A percentile compares a stretch with the other conserved stretches of the same genome.
Evolutionary conservation across 2,888 invertebrate species (phyloP).

Genomic region (Scaptomyza tumidula): DNA sequence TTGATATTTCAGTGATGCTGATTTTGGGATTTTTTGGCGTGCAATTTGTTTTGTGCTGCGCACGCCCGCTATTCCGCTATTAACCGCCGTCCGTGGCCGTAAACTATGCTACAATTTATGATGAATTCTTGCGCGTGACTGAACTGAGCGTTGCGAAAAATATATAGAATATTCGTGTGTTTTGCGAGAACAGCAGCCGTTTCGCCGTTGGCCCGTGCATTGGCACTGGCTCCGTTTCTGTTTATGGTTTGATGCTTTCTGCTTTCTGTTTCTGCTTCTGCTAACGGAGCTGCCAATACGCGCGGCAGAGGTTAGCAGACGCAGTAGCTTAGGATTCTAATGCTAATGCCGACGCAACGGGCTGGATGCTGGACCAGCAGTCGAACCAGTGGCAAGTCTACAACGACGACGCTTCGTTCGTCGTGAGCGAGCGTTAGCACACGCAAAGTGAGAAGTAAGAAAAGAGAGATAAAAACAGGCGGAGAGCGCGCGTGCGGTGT

Average conservation of each 20-base stretch:
- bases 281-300: constrained; percentile 22
- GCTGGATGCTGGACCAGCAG: constrained; percentile 51
- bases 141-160: constrained; percentile 46
- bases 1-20: constrained; percentile 37
- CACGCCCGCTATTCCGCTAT: constrained; percentile 67
- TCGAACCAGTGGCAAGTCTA: constrained; percentile 51
- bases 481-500: constrained; percentile 45
- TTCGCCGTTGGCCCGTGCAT: constrained; percentile 58
- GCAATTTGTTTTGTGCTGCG: constrained; percentile 59
- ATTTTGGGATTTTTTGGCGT: constrained; percentile 54
- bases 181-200: constrained; percentile 44
- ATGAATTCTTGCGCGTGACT: constrained; percentile 81
- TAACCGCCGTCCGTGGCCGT: constrained; percentile 56
- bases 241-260: constrained; percentile 45
- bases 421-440: constrained; percentile 7
- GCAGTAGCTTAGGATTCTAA: constrained; percentile 48
- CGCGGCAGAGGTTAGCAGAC: neutral
- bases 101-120: constrained; percentile 71
- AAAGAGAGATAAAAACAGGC: neutral
- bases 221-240: constrained; percentile 62
- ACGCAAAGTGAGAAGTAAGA: neutral
- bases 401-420: constrained; percentile 32
- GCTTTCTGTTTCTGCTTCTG: constrained; percentile 31
- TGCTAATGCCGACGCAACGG: constrained; percentile 33
- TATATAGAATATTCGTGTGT: constrained; percentile 6